Base-by-base conservation (phyloP, 2,113 vertebrate species). In the Centropus bengalensis region DNA sequence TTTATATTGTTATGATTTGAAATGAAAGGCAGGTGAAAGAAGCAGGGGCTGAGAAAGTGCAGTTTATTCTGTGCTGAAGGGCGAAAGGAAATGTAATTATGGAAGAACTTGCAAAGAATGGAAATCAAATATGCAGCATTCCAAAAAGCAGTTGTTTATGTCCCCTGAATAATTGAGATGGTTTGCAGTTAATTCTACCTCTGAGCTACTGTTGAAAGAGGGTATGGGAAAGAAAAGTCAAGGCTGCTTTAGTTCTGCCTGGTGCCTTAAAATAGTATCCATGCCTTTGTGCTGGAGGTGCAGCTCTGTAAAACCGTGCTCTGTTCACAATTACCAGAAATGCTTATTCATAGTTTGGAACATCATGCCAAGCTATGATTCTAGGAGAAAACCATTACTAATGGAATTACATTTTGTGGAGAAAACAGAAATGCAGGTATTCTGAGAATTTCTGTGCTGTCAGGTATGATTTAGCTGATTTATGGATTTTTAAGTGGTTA, bases 51-150 rank as follows among this genome's bases (percentile, higher is more conserved):
- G 76, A 89, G 85, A 83, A 80, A 78, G 54, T 70, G 60, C 55
- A 32, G 52, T 73, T 92, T 64, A 28, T 89, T 79, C 78, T 63
- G 12, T 83, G 79, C 67, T 74, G 85, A 88, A 94, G 64, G 89
- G 89, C 64, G 71, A 81, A 93, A 83, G 63, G 88, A 80, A 88
- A 88, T 49, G 74, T 67, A 88, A 74, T 95, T 94, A 81, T 77
- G 69, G 76, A 63, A 81, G 69, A 83, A 88, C 55, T 89, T 82
- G 26, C 21, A 14, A 80, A 45, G 82, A 83, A 66, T 12, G 14
- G 73, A 90, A 88, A 77, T 89, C 33, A 89, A 85, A 86, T 62
- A 74, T 3, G 9, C 33, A 3, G 28, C 49, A 55, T 86, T 90
- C 73, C 36, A 86, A 70, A 93, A 84, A 78, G n/a, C 44, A 67